phyloP scores from a whole-genome alignment of 2,113 vertebrate species.

The Eonycteris spelaea region DNA sequence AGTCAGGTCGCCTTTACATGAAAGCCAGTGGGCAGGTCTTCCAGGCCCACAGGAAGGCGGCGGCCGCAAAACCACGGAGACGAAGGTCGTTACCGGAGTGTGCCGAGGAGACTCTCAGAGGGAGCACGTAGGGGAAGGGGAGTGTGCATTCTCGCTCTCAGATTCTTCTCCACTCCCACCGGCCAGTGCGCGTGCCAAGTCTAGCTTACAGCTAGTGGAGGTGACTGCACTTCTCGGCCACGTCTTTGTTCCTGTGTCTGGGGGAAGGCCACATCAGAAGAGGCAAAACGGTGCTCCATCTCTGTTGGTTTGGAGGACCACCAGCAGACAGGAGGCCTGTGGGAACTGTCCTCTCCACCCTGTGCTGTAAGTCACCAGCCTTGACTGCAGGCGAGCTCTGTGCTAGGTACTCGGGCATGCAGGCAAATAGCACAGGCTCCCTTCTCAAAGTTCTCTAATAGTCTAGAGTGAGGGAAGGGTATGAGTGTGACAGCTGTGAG shows the following conservation, averaged over 20 bases:
- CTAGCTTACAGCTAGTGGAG: fast-evolving
- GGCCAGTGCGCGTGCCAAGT: fast-evolving
- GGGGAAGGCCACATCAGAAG: neutral
- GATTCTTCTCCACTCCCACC: neutral
- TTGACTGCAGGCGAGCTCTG: fast-evolving
- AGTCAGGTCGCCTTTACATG: neutral
- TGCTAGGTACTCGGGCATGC: fast-evolving
- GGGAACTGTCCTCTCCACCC: neutral
- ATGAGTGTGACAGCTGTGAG: no score
- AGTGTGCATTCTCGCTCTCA: fast-evolving
- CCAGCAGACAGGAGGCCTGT: no score
- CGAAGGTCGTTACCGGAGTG: fast-evolving
- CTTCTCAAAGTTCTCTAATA: neutral
- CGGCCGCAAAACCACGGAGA: fast-evolving
- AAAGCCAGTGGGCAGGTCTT: neutral
- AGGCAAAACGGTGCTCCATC: neutral
- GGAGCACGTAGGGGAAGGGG: fast-evolving
- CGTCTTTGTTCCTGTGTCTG: neutral
- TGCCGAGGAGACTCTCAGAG: neutral
- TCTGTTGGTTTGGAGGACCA: no score
- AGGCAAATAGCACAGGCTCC: neutral
- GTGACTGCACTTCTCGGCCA: fast-evolving
- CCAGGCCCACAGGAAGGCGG: neutral
- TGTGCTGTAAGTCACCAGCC: fast-evolving
- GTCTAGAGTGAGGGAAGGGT: no score